These are phyloP conservation scores for Hyalella azteca DNA, from an alignment of 2,888 invertebrate species.

Conservation along the genomic window DNA sequence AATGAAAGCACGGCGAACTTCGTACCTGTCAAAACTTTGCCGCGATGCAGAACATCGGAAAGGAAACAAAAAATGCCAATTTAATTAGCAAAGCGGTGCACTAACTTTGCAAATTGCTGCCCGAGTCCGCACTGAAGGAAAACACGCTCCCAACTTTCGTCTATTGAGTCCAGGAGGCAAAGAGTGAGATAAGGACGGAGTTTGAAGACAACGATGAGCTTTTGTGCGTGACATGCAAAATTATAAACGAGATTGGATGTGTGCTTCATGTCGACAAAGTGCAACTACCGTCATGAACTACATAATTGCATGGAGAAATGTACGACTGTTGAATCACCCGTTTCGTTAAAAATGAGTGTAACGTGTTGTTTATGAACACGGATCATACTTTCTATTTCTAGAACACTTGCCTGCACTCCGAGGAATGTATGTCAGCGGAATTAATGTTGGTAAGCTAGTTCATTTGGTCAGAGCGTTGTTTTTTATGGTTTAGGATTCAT, in stretches of 20 bases:
- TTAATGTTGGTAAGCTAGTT: too few relatives aligned
- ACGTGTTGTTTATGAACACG: too few relatives aligned
- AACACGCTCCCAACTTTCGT: conserved; percentile 16
- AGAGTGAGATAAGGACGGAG: neutral
- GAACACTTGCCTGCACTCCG: too few relatives aligned
- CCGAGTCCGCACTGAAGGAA: conserved; percentile 24
- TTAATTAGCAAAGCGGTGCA: conserved; percentile 37
- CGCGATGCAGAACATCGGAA: conserved; percentile 30
- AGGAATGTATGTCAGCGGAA: too few relatives aligned
- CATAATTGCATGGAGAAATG: too few relatives aligned
- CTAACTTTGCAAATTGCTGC: conserved; percentile 36
- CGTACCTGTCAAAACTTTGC: conserved; percentile 35
- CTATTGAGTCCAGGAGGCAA: neutral
- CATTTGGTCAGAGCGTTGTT: too few relatives aligned
- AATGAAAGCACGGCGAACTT: conserved; percentile 30
- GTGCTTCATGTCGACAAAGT: neutral
- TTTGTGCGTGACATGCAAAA: neutral
- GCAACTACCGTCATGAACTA: too few relatives aligned
- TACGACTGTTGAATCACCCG: too few relatives aligned
- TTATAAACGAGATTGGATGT: neutral
- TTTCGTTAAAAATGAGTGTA: too few relatives aligned
- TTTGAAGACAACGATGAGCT: neutral
- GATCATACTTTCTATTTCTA: too few relatives aligned
- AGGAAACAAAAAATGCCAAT: conserved; percentile 35
- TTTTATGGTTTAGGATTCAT: too few relatives aligned